A percentile compares a stretch with the other conserved stretches of the same genome.
These are phyloP conservation scores for Oligia latruncula DNA, from an alignment of 2,888 invertebrate species.

Conservation along the genomic window DNA sequence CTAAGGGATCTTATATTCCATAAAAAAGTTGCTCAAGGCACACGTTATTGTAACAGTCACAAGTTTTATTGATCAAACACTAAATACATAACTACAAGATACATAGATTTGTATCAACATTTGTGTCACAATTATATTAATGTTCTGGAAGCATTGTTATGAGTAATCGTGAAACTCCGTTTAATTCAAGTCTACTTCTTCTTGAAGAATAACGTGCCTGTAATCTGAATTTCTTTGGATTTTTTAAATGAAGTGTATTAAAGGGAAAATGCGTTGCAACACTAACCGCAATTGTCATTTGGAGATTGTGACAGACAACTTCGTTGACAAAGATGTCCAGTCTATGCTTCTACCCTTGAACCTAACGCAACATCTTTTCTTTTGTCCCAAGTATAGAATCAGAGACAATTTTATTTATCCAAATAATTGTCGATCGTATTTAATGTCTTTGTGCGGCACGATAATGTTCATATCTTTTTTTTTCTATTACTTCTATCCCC, in stretches of 20 bases:
- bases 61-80: neutral
- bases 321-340: constrained; percentile 24
- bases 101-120: neutral
- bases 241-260: neutral
- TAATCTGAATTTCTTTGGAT: neutral
- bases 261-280: neutral
- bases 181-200: neutral
- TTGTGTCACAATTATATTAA: constrained; percentile 5
- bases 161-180: rapidly evolving
- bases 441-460: constrained; percentile 11
- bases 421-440: neutral
- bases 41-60: neutral
- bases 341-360: constrained; percentile 25
- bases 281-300: too few species aligned
- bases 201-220: neutral
- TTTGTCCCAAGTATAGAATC: constrained; percentile 20
- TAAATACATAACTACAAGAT: too few species aligned
- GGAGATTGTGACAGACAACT: neutral
- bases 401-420: constrained; percentile 10
- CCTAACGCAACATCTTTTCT: neutral
- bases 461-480: neutral
- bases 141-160: neutral
- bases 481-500: neutral
- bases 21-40: neutral
- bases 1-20: neutral